Evolutionary conservation across 2,113 vertebrate genomes (phyloP).

Genomic region (Megaceryle maxima): DNA sequence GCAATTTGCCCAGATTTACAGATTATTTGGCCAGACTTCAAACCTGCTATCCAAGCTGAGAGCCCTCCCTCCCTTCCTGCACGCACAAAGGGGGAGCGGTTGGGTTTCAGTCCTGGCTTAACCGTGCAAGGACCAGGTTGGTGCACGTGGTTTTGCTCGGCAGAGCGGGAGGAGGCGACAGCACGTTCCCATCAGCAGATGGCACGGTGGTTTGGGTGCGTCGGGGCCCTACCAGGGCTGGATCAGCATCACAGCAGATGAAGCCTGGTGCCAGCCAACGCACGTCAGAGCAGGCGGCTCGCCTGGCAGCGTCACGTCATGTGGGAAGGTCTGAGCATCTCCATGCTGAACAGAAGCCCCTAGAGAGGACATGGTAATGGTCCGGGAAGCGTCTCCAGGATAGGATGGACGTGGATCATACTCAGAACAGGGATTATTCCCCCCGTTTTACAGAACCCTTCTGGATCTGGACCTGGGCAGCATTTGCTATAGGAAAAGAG

Average conservation of each 20-base stretch:
- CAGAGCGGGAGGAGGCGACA: not conserved
- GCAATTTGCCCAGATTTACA: not conserved
- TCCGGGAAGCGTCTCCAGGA: not conserved
- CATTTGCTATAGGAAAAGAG: not conserved
- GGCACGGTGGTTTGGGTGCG: not conserved
- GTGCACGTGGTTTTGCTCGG: accelerated
- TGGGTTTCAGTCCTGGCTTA: not conserved
- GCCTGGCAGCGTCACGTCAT: not conserved
- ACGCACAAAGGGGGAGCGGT: accelerated
- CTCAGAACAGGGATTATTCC: not conserved
- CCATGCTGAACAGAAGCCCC: not conserved
- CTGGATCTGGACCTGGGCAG: not conserved
- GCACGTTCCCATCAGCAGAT: not conserved
- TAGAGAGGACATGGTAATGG: accelerated
- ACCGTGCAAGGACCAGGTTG: not conserved
- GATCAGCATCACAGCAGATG: not conserved
- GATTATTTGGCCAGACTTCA: conserved; percentile 8
- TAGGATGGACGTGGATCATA: not conserved
- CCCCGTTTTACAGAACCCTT: not conserved
- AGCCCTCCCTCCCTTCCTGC: not conserved
- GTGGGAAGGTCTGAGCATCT: not conserved
- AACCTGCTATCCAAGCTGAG: not conserved
- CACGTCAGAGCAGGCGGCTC: not conserved
- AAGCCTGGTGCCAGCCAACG: not conserved
- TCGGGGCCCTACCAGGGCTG: not conserved